Percentiles rank a stretch among this genome's conserved stretches.
Conservation (phyloP, 2,113 vertebrate genomes). For the Bombycilla garrulus region DNA sequence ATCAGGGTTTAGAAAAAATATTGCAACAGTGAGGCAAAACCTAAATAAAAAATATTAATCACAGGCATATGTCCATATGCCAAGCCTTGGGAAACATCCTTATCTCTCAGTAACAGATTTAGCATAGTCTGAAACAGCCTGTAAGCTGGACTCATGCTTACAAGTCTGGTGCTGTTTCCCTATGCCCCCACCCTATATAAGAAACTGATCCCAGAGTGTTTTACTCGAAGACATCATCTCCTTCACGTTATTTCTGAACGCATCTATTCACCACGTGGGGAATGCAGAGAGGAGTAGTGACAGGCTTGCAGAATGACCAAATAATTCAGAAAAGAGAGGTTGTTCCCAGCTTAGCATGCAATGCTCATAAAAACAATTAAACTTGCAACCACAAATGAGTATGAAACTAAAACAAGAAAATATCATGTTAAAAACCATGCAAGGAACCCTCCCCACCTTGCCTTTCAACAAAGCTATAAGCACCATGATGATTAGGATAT, state of each 20-base stretch:
- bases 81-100: neutral
- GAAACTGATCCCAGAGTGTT: neutral
- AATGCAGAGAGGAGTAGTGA: neutral
- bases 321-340: neutral
- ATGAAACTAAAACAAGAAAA: neutral
- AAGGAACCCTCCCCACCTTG: neutral
- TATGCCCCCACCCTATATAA: neutral
- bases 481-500: neutral
- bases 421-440: neutral
- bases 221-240: neutral
- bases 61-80: rapidly evolving
- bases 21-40: neutral
- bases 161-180: neutral
- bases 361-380: neutral
- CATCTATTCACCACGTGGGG: neutral
- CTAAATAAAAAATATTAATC: neutral
- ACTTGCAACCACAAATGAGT: neutral
- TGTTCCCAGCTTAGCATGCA: neutral
- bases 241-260: neutral
- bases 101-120: neutral
- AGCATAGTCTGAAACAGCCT: neutral
- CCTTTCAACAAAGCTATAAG: neutral
- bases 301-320: neutral
- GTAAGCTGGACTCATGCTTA: neutral
- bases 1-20: neutral